phyloP scores from a whole-genome alignment of 92 coral and sea anemone species.

The Porites rus region DNA sequence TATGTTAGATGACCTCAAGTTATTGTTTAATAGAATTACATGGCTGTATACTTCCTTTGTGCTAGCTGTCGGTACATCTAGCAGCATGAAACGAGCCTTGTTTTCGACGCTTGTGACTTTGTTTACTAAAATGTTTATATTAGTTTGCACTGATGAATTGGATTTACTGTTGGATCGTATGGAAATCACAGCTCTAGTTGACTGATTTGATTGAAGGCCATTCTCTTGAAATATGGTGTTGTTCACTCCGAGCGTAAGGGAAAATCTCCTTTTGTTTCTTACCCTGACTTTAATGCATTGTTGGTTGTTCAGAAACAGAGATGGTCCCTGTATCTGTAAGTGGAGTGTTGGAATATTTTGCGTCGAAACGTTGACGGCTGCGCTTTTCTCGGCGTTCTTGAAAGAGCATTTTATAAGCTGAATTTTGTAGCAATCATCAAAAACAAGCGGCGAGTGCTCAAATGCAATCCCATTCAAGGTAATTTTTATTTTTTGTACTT shows the following conservation, averaged over 20 bases:
- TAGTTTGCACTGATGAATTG: neutral
- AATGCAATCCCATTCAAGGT: conserved; percentile 30
- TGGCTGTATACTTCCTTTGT: conserved; percentile 31
- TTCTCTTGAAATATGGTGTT: conserved; percentile 15
- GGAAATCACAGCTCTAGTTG: conserved; percentile 8
- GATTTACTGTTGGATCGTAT: neutral
- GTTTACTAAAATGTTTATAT: conserved; percentile 1
- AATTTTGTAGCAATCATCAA: conserved; percentile 8
- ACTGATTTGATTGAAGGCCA: neutral
- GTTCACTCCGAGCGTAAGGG: neutral
- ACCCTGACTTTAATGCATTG: conserved; percentile 18
- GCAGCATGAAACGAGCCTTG: conserved; percentile 17
- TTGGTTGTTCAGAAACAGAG: conserved; percentile 25
- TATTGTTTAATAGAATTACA: conserved; percentile 15
- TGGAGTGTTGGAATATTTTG: conserved; percentile 6
- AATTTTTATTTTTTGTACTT: neutral
- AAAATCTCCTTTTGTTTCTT: neutral
- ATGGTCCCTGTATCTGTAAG: conserved; percentile 27
- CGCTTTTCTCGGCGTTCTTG: neutral
- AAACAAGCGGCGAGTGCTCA: conserved; percentile 10
- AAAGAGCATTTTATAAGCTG: conserved; percentile 34
- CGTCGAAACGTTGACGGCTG: neutral
- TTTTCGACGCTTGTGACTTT: conserved; percentile 22
- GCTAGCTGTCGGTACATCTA: neutral
- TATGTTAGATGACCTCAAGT: neutral